Evolutionary conservation across 2,888 invertebrate species (phyloP), one percentile per base, ranked within the genome.

Genomic region (Aporophyla nigra): DNA sequence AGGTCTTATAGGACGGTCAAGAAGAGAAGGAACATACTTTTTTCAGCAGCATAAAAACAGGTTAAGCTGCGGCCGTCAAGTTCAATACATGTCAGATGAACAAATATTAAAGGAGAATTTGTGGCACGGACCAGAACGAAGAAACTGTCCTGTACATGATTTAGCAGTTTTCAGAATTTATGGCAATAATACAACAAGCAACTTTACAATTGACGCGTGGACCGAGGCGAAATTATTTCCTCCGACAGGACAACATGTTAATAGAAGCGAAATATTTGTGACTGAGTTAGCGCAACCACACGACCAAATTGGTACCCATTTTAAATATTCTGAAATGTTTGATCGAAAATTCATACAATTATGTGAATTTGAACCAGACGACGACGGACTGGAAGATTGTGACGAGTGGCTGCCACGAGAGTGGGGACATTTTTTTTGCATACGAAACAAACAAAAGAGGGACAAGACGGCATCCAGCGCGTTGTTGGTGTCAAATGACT

Each of bases 341-440:
- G 3, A 16, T 5, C 12, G 21, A 33, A 9, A 12, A 0, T 6
- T 0, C 1, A 16, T 16, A 21, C 0, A 4, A 43, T 14, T n/a
- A 71, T 4, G 7, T 49, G 4, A 19, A 24, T 58, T 19, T 58
- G 24, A n/a, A 0, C 33, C 56, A 19, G 33, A 49, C 3, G 58
- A 49, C 1, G 5, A 58, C 9, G n/a, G 16, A 40, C 21, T 43
- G 24, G 24, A 49, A 3, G 58, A 71, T 27, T 74, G 73, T 54
- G 74, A 71, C 33, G 12, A 9, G 21, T 74, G 71, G 71, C 43
- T 74, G 16, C 53, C 71, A 24, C 24, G 59, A 61, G 24, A 61
- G 7, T 74, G 59, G 73, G 73, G 69, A 7, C 7, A 10, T 43
- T 74, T 74, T 43, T 51, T 74, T 24, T 74, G 71, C 43, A 51